These are phyloP conservation scores for Nowickia ferox DNA, from an alignment of 2,888 invertebrate genomes.

Conservation along the genomic window DNA sequence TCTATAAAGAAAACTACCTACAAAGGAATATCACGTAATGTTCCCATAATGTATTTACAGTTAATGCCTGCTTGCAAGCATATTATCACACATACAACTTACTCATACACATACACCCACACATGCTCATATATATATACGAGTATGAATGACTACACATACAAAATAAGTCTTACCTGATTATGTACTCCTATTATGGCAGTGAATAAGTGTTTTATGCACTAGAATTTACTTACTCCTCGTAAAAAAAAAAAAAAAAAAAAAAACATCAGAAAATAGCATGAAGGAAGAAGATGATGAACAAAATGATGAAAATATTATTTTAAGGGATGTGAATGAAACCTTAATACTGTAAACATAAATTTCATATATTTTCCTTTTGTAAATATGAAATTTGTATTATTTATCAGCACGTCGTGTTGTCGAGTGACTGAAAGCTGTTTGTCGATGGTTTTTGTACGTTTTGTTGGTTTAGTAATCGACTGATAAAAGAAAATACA, in stretches of 20 bases:
- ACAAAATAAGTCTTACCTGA: constrained; percentile 4
- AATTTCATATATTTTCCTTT: not conserved
- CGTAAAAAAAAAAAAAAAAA: not conserved
- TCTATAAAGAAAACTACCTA: constrained; percentile 14
- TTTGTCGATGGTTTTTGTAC: not conserved
- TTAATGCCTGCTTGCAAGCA: constrained; percentile 24
- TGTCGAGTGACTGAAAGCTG: not conserved
- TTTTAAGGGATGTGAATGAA: constrained; percentile 45
- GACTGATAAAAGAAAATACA: not conserved
- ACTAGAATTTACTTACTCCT: not conserved
- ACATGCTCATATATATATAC: not conserved
- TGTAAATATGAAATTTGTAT: not conserved
- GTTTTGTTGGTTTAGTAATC: not conserved
- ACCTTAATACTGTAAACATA: constrained; percentile 31
- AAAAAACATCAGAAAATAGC: not conserved
- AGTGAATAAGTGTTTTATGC: constrained; percentile 41
- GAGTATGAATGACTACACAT: not conserved
- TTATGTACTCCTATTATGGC: constrained; percentile 24
- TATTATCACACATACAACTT: not conserved
- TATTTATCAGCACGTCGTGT: too few species aligned
- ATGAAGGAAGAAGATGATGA: not conserved
- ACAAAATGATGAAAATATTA: constrained; percentile 21
- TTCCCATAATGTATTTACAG: constrained; percentile 58
- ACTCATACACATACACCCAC: too few species aligned
- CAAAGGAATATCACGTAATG: constrained; percentile 50